Evolutionary conservation across 1,140 invertebrate species (phyloP).

Genomic region (Acyrthosiphon pisum): DNA sequence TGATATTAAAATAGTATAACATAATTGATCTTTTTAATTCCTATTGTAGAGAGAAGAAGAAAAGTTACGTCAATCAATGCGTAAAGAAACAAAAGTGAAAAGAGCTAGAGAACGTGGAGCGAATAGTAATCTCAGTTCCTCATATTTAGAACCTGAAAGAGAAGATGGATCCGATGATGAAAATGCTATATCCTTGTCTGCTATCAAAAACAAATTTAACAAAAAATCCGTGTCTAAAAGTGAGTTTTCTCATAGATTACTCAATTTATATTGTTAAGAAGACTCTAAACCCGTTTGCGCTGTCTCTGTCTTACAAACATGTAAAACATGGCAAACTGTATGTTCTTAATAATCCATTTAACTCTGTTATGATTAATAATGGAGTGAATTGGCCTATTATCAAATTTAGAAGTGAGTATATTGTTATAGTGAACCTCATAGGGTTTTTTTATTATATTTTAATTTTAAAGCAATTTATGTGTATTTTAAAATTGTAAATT

Average conservation of each 20-base stretch:
- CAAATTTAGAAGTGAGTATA: too few species aligned
- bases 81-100: conserved; percentile 75
- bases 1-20: not conserved
- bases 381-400: too few species aligned
- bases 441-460: too few species aligned
- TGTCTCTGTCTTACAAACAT: too few species aligned
- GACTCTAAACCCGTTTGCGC: too few species aligned
- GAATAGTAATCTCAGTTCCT: conserved; percentile 67
- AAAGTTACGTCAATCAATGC: conserved; percentile 83
- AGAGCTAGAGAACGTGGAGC: conserved; percentile 70
- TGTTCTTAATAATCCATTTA: too few species aligned
- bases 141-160: conserved; percentile 71
- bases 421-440: too few species aligned
- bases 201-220: conserved; percentile 96
- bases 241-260: conserved; percentile 37
- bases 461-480: too few species aligned
- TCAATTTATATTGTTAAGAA: not conserved
- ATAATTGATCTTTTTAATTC: not conserved
- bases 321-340: too few species aligned
- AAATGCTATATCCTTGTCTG: conserved; percentile 87
- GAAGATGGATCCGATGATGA: conserved; percentile 91
- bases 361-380: too few species aligned
- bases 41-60: conserved; percentile 88
- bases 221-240: conserved; percentile 51
- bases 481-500: too few species aligned